phyloP scores from a whole-genome alignment of 2,888 invertebrate species.

The Hydroisotoma schaefferi region DNA sequence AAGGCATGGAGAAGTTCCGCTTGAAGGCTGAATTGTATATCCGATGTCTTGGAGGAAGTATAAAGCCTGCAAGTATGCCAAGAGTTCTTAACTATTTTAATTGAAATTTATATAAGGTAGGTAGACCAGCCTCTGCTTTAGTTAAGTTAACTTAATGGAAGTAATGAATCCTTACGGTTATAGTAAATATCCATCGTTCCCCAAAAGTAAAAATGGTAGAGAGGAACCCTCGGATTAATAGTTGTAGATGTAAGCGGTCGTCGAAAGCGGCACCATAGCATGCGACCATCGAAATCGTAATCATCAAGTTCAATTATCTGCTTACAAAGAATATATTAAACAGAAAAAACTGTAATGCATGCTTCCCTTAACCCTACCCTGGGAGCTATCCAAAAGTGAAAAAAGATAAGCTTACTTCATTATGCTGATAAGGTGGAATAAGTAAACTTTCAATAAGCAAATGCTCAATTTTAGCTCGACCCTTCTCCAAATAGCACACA shows the following conservation, averaged over 20 bases:
- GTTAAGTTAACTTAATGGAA: too few species aligned
- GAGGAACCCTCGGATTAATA: slow-evolving; percentile 28
- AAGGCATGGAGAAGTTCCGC: slow-evolving; percentile 35
- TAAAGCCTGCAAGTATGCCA: slow-evolving; percentile 29
- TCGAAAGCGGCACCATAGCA: slow-evolving; percentile 46
- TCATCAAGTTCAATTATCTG: slow-evolving; percentile 43
- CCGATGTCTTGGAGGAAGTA: slow-evolving; percentile 32
- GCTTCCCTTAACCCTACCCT: background rate
- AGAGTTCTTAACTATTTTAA: background rate
- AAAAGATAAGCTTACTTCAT: slow-evolving; percentile 37
- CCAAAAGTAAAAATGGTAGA: slow-evolving; percentile 36
- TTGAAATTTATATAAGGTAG: too few species aligned
- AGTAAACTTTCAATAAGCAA: slow-evolving; percentile 39
- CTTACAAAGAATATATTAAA: background rate
- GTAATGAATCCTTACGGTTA: slow-evolving; percentile 22
- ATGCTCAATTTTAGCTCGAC: slow-evolving; percentile 39
- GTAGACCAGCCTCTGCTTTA: too few species aligned
- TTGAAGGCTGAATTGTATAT: slow-evolving; percentile 38
- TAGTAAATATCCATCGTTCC: slow-evolving; percentile 32
- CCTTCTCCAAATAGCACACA: slow-evolving; percentile 42
- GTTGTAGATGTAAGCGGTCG: slow-evolving; percentile 26
- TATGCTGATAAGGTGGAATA: slow-evolving; percentile 31
- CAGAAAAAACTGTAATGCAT: background rate
- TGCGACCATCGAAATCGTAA: slow-evolving; percentile 41
- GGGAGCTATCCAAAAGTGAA: too few species aligned